These are phyloP conservation scores for Danio kyathit DNA, from an alignment of 2,797 vertebrate genomes.

Conservation along the genomic window DNA sequence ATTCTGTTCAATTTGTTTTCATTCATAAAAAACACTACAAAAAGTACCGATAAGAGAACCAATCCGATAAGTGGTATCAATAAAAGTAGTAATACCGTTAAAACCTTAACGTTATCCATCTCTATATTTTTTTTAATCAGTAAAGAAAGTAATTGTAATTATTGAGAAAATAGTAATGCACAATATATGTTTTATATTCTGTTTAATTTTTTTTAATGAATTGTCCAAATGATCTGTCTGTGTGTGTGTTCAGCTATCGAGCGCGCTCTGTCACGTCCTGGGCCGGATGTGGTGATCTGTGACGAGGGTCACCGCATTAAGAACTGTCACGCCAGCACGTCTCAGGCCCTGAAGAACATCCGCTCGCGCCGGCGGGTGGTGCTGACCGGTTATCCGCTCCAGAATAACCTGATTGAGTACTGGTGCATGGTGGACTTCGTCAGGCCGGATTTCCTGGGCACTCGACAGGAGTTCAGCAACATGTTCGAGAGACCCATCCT, in stretches of 20 bases:
- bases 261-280: constrained; percentile 92
- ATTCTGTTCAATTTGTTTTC: too few relatives aligned
- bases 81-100: too few relatives aligned
- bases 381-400: constrained; percentile 93
- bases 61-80: too few relatives aligned
- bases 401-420: constrained; percentile 98
- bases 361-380: constrained; percentile 94
- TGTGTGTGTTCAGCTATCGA: constrained; percentile 85
- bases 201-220: too few relatives aligned
- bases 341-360: constrained; percentile 97
- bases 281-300: constrained; percentile 97
- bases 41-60: too few relatives aligned
- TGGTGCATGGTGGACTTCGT: constrained; percentile 99
- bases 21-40: too few relatives aligned
- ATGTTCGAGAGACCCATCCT: constrained; percentile 98
- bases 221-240: background rate
- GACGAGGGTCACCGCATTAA: constrained; percentile 99
- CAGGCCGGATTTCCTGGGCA: constrained; percentile 93
- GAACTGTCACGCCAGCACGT: constrained; percentile 98
- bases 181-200: too few relatives aligned
- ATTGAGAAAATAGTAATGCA: too few relatives aligned
- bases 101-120: too few relatives aligned
- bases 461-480: constrained; percentile 97
- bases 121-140: too few relatives aligned
- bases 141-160: too few relatives aligned